Base-by-base conservation (phyloP, 2,888 invertebrate species). In the Aporophyla lueneburgensis region DNA sequence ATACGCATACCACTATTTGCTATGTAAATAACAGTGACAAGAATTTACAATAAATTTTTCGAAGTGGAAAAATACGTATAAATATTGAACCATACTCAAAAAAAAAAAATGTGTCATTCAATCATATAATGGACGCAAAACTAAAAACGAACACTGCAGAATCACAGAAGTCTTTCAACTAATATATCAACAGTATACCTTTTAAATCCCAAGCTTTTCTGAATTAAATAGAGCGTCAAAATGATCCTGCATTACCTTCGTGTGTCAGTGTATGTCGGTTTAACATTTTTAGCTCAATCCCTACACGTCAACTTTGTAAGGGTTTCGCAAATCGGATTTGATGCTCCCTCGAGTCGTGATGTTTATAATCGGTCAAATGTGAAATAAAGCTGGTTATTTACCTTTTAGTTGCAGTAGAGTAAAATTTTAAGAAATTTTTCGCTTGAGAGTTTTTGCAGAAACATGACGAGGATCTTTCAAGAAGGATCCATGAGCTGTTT, bases 241-340 rank as follows among this genome's bases (percentile, higher is more conserved):
- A 73, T 56, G 49, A 63, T 71, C 54, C 56, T 40, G 71, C 19
- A 56, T 74, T 56, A 46, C 65, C 33, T n/a, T 40, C 21, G n/a
- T 69, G 43, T 54, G 80, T n/a, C n/a, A n/a, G n/a, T n/a, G n/a
- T n/a, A n/a, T n/a, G n/a, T 62, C 59, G 66, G 83, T 76, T 82
- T 70, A 83, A 74, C 66, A 71, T 72, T 27, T 73, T 66, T 54
- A 63, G 74, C 54, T 70, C 51, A 53, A 77, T 65, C 77, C 61
- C 56, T 58, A 54, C 76, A 75, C 63, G 81, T 81, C 84, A 59
- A 80, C 83, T 83, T 79, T 84, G 74, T 68, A 76, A 77, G 73
- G 80, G 66, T 83, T 88, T 83, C 66, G 78, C 71, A 76, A 87
- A 88, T 87, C 85, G 81, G 87, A 88, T 87, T 81, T 59, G 70